Evolutionary conservation across 2,888 invertebrate species (phyloP).

Genomic region (Limnephilus rhombicus): DNA sequence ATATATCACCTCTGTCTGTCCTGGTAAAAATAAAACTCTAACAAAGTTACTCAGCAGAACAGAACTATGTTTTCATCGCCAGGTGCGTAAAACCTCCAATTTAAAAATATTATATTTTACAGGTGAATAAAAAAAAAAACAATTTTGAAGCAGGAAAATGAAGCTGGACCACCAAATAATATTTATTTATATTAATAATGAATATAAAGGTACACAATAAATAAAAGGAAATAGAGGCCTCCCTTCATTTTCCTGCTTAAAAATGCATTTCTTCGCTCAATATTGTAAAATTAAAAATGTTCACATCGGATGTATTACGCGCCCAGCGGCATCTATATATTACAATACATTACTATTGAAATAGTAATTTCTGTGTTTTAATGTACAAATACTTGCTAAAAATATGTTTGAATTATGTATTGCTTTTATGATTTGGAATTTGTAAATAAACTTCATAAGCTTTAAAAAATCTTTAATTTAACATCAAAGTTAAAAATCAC

Average conservation of each 20-base stretch:
- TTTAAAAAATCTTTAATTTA: slow-evolving; percentile 20
- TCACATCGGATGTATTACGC: too few species aligned
- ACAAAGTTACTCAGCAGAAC: background rate
- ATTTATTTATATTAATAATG: too few species aligned
- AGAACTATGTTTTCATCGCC: background rate
- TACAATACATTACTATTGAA: background rate
- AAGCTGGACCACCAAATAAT: too few species aligned
- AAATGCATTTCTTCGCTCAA: too few species aligned
- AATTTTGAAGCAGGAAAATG: too few species aligned
- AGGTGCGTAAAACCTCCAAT: too few species aligned
- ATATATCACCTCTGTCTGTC: background rate
- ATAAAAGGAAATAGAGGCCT: too few species aligned
- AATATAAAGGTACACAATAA: too few species aligned
- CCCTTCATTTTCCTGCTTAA: too few species aligned
- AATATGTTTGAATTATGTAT: background rate
- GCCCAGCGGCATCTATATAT: background rate
- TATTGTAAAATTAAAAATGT: too few species aligned
- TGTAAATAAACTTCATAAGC: slow-evolving; percentile 41
- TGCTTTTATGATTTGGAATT: slow-evolving; percentile 57
- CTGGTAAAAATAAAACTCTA: background rate
- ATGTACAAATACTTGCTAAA: slow-evolving; percentile 1
- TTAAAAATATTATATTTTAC: too few species aligned
- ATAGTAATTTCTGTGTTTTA: background rate
- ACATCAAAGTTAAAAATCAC: background rate
- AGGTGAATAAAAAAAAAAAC: too few species aligned